Evolutionary conservation across 2,888 invertebrate species (phyloP).

Genomic region (Maniola hyperantus): DNA sequence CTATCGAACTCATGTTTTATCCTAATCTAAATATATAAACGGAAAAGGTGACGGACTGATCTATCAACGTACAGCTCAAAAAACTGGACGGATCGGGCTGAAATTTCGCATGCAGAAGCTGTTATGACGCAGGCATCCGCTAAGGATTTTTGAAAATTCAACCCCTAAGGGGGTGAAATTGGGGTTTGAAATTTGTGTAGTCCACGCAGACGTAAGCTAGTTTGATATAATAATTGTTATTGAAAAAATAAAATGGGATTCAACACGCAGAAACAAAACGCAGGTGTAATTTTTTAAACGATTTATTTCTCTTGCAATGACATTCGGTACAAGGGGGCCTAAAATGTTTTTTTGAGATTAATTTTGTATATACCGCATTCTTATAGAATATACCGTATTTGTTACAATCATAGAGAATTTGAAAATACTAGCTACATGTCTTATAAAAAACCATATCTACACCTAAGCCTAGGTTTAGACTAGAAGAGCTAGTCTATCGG

Average conservation of each 20-base stretch:
- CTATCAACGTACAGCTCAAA: too few relatives aligned
- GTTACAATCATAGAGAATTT: constrained; percentile 67
- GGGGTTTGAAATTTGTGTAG: too few relatives aligned
- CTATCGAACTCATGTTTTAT: too few relatives aligned
- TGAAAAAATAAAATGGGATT: neutral
- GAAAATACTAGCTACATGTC: constrained; percentile 76
- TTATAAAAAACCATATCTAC: constrained; percentile 79
- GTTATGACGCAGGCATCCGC: too few relatives aligned
- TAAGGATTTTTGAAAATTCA: too few relatives aligned
- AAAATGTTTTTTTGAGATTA: constrained; percentile 62
- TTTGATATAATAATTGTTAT: too few relatives aligned
- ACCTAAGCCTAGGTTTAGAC: constrained; percentile 62
- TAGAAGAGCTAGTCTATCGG: constrained; percentile 62
- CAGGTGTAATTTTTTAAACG: constrained; percentile 49
- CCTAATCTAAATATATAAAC: too few relatives aligned
- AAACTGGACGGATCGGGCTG: too few relatives aligned
- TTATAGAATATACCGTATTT: constrained; percentile 55
- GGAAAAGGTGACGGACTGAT: too few relatives aligned
- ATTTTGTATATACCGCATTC: constrained; percentile 64
- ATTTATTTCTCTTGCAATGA: constrained; percentile 69
- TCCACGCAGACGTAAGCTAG: too few relatives aligned
- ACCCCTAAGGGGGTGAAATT: too few relatives aligned
- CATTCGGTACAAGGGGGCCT: constrained; percentile 68
- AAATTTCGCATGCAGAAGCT: too few relatives aligned
- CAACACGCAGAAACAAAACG: neutral